Evolutionary conservation across 2,888 invertebrate species (phyloP).

Genomic region (Notodonta ziczac): DNA sequence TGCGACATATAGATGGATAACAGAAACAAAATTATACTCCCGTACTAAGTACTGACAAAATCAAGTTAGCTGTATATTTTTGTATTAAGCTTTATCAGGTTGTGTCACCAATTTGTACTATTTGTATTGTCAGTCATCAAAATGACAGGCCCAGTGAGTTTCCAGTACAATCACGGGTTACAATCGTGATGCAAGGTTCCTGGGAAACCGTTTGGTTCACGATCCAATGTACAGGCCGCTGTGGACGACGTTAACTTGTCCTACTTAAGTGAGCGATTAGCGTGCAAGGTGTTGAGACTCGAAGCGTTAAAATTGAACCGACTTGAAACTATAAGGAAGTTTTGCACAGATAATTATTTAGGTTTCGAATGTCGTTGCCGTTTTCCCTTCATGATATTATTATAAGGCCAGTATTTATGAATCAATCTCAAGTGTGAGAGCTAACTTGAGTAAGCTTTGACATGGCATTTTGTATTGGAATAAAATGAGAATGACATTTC

Average conservation of each 20-base stretch:
- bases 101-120: not conserved
- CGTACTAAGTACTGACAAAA: too few species aligned
- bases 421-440: too few species aligned
- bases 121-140: constrained; percentile 2
- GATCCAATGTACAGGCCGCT: constrained; percentile 14
- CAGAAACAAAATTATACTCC: not conserved
- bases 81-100: not conserved
- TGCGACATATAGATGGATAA: not conserved
- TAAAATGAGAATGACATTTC: too few species aligned
- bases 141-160: constrained; percentile 9
- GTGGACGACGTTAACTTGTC: constrained; percentile 26
- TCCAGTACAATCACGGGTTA: constrained; percentile 14
- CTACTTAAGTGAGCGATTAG: constrained; percentile 21
- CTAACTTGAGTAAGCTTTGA: too few species aligned
- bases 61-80: too few species aligned
- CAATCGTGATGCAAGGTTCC: constrained; percentile 27
- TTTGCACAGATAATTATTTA: not conserved
- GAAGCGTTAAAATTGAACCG: constrained; percentile 43
- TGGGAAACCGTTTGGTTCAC: constrained; percentile 21
- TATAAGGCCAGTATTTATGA: too few species aligned
- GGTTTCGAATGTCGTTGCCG: not conserved
- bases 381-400: too few species aligned
- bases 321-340: constrained; percentile 18
- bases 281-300: constrained; percentile 15
- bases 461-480: too few species aligned